Evolutionary conservation across 2,888 invertebrate species (phyloP), one percentile per base, ranked within the genome.

Genomic region (Galerucella nymphaeae): DNA sequence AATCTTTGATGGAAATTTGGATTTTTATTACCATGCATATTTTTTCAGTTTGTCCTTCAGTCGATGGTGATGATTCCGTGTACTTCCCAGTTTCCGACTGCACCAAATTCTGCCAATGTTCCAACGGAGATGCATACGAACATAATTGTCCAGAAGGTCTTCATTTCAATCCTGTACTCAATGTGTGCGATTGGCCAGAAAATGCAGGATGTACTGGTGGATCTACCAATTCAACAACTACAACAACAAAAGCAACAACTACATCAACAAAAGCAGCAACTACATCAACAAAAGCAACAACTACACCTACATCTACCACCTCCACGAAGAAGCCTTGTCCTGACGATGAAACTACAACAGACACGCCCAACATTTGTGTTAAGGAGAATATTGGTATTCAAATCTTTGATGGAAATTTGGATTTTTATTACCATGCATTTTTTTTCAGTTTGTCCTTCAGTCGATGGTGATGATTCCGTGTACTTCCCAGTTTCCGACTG

Each of bases 151-250:
- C 80, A n/a, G 58, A 38, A 16, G 76, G 72, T n/a, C 70, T 80
- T n/a, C 77, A 80, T 65, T 82, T 80, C 59, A 79, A 79, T 70
- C 73, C 77, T 0, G 23, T 16, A 6, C 30, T 77, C 64, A 76
- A 78, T 58, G 78, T 78, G 14, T 82, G 81, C 42, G 81, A 81
- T 70, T 81, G 73, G 72, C 81, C 80, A 8, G 61, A 71, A 48
- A 62, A 68, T 45, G 79, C 80, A 14, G 76, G 76, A 11, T 81
- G 81, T 59, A 11, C 23, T n/a, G 38, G 73, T n/a, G 62, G n/a
- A n/a, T n/a, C n/a, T n/a, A 20, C 5, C 20, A 20, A 41, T 20
- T 23, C 20, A 23, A 20, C 59, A 38, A 38, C 38, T 3, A 11
- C 5, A 8, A n/a, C n/a, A 8, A 8, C 48, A 11, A n/a, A 5